Conservation (phyloP, 2,797 vertebrate genomes). For the Fringilla coelebs region DNA sequence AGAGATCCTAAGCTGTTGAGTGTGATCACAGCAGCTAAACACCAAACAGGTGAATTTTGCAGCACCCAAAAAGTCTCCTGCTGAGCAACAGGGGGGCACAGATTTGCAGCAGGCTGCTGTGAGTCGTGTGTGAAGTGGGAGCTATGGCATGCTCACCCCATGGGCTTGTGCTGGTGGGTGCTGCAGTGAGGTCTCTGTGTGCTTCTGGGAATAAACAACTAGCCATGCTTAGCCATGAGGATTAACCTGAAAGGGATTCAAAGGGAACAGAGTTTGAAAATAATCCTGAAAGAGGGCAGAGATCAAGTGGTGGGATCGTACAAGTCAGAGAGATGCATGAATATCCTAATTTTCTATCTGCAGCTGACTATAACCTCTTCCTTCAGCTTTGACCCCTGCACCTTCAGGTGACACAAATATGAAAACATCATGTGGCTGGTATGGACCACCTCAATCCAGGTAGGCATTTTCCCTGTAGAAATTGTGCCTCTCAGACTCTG, state of each 20-base stretch:
- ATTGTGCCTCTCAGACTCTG: background rate
- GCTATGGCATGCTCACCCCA: rapidly evolving
- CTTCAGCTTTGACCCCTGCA: background rate
- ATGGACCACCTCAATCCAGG: background rate
- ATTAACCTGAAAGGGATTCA: background rate
- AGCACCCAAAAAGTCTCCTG: background rate
- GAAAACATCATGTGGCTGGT: background rate
- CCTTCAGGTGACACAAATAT: background rate
- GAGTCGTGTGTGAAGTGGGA: background rate
- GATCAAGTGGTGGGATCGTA: background rate
- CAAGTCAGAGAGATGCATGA: background rate
- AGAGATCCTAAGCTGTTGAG: background rate
- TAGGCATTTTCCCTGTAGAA: background rate
- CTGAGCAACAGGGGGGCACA: background rate
- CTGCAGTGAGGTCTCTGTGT: rapidly evolving
- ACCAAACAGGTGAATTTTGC: background rate
- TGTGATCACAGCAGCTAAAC: background rate
- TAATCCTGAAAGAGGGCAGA: background rate
- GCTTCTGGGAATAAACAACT: background rate
- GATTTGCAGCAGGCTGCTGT: background rate
- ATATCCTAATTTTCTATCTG: background rate
- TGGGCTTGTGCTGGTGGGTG: background rate
- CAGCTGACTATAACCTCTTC: background rate
- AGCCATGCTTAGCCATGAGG: background rate
- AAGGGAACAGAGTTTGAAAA: background rate